Evolutionary conservation across 2,797 vertebrate genomes (phyloP), one percentile per base, ranked within the genome.

Genomic region (Thunnus albacares): DNA sequence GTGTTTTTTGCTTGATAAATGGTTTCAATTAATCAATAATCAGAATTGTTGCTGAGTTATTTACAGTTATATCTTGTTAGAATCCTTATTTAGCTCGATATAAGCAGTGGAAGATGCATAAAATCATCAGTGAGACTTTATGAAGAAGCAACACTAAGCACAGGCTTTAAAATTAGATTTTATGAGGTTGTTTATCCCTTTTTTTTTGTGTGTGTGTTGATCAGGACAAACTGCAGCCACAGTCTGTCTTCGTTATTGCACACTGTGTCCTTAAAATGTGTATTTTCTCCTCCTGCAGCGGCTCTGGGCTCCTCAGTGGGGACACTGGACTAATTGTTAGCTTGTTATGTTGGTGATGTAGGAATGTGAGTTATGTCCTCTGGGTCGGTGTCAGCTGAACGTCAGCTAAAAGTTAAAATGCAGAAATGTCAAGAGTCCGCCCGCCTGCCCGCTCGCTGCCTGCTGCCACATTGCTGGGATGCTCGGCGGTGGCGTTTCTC

Each of bases 301-400:
- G 0, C 45, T 26, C 73, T 9, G 12, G 15, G 24, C 41, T 69
- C 28, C 66, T 49, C 5, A 2, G 41, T 35, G 72, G 47, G 55
- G 66, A 88, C 86, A 87, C 73, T 51, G 71, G 60, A 3, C 11
- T 8, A 0, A 64, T 77, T 89, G 89, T 24, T 2, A 2, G 55
- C 58, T 47, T 4, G n/a, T 71, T 81, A 11, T 51, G 60, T 60
- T 5, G 38, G 10, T 15, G 74, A 61, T 65, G 3, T 2, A 77
- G 80, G 85, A 90, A 88, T 91, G 73, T 45, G 52, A 79, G 80
- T 45, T 59, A 81, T 81, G 75, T 80, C 56, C 3, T 57, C 3
- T 18, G 58, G 20, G 18, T 45, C 20, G 1, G 0, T 12, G 12
- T 69, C 22, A 33, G 52, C 63, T 28, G 49, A 73, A 15, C 6